Evolutionary conservation across 2,113 vertebrate genomes (phyloP), one percentile per base, ranked within the genome.

Genomic region (Python bivittatus): DNA sequence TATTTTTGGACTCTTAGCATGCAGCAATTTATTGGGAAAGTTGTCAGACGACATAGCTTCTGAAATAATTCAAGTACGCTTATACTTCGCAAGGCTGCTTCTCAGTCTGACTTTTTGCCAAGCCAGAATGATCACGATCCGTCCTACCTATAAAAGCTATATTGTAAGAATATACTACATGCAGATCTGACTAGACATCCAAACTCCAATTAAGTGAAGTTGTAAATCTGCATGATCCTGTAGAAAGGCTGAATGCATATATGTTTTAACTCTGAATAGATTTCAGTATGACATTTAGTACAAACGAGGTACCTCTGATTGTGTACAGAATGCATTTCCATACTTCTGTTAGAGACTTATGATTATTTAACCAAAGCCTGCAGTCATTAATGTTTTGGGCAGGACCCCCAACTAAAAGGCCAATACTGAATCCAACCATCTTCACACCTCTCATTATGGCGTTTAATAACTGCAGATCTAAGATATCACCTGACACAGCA

Each of bases 1-100:
- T 90, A 96, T 96, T 98, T 48, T 96, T 97, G 92, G 64, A 54
- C 0, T 0, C 86, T 92, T 95, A 92, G 94, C 93, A 88, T 96
- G 94, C 90, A 93, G 92, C 93, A 68, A 91, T 95, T 96, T 93
- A 94, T 96, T 95, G 86, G 96, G 93, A 89, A 96, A 93, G 22
- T 88, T 95, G 93, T 95, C 92, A 91, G 89, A 11, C 86, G 90
- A 22, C 72, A 29, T 29, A 91, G 17, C 52, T 86, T 54, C 83
- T 92, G 84, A 33, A 93, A 94, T 93, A 94, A 96, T 94, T 44
- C 93, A 58, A 94, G 95, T 94, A 96, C 93, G 94, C 68, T 52
- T 91, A 94, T 95, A 94, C 83, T 95, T 92, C 91, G 92, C 79
- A 58, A 52, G 42, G 27, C 58, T 11, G 15, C 56, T 38, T 52